Base-by-base conservation (phyloP, 2,888 invertebrate species). In the Thecophora atra region DNA sequence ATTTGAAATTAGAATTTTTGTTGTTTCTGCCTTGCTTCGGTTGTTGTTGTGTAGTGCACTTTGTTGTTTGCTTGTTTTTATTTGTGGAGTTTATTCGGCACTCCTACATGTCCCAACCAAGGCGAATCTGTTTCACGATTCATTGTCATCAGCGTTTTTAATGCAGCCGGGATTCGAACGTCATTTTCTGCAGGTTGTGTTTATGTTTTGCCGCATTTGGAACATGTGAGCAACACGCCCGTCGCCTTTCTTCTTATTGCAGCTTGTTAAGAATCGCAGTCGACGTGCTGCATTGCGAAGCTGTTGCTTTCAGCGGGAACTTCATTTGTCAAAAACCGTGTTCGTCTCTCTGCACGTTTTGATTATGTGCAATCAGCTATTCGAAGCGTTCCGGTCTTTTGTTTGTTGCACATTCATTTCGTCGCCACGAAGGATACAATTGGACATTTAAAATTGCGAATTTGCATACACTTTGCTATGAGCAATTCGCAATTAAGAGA, bases 301-400 rank as follows among this genome's bases (percentile, higher is more conserved):
- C 62, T 63, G 62, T 30, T 63, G 30, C 19, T 37, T 42, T 28
- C 42, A 19, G 42, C 19, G 37, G 13, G n/a, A 42, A n/a, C 42
- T 63, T 63, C n/a, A 63, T 63, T 37, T 42, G n/a, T 63, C 62
- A 63, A 63, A 63, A 63, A 21, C 19, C 37, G 37, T 37, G 3
- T 3, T n/a, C 1, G 51, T 1, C 6, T n/a, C 17, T 15, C 5
- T 17, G n/a, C 11, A 51, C 6, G 5, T 1, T 51, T 51, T 51
- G 1, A 37, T 37, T 8, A 37, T 37, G 37, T 37, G 37, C 37
- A 37, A 37, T 37, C 11, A 37, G 37, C 37, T 37, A 1, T 30
- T 30, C 30, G 5, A 30, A 30, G 8, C 30, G 30, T 30, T 30
- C 30, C 8, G n/a, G n/a, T n/a, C n/a, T n/a, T n/a, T n/a, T n/a